Evolutionary conservation across 2,888 invertebrate genomes (phyloP).

Genomic region (Tinea pellionella): DNA sequence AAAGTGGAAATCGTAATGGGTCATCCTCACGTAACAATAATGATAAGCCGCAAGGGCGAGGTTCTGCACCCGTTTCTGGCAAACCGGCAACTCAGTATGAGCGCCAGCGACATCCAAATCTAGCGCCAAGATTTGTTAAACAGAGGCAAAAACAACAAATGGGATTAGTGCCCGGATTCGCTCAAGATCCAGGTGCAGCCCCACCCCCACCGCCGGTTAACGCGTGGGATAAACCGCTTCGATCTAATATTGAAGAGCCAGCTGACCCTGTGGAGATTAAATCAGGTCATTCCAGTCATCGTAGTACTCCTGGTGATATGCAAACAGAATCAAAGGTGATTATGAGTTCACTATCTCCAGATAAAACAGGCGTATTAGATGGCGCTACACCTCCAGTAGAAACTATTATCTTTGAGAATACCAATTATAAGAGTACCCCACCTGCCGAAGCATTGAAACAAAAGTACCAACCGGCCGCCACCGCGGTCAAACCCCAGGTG

Average conservation of each 20-base stretch:
- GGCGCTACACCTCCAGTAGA: conserved; percentile 84
- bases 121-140: conserved; percentile 83
- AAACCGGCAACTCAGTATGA: conserved; percentile 53
- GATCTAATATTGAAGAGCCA: conserved; percentile 64
- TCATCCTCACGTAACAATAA: conserved; percentile 50
- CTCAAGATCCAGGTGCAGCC: conserved; percentile 66
- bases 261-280: conserved; percentile 38
- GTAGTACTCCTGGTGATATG: conserved; percentile 53
- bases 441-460: conserved; percentile 75
- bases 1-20: conserved; percentile 55
- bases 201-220: conserved; percentile 80
- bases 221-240: conserved; percentile 87
- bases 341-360: conserved; percentile 33
- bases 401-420: conserved; percentile 92
- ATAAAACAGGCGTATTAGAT: conserved; percentile 73
- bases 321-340: conserved; percentile 40
- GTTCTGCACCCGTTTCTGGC: conserved; percentile 38
- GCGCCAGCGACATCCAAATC: conserved; percentile 69
- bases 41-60: conserved; percentile 43
- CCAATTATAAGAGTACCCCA: conserved; percentile 85
- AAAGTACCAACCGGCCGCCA: conserved; percentile 65
- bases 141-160: conserved; percentile 72
- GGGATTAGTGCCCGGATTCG: conserved; percentile 48
- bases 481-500: conserved; percentile 51
- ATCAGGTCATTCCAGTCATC: conserved; percentile 53